These are phyloP conservation scores for Cantharis nigra DNA, from an alignment of 2,888 invertebrate species.

Conservation along the genomic window DNA sequence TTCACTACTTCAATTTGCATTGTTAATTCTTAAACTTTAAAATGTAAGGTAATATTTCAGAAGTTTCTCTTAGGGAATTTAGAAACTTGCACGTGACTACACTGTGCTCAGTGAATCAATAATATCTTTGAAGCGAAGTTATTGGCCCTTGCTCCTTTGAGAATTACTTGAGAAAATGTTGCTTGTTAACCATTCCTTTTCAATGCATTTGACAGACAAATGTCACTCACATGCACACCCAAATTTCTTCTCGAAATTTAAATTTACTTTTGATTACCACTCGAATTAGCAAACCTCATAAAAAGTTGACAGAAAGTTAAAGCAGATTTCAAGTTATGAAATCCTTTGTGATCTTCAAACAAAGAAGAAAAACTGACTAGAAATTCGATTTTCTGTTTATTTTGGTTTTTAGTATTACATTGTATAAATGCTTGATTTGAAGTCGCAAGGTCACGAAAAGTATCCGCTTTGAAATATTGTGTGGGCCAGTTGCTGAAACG, in stretches of 20 bases:
- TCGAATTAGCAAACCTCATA: neutral
- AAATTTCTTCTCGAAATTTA: neutral
- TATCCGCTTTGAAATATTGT: slow-evolving; percentile 43
- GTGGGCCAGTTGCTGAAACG: slow-evolving; percentile 43
- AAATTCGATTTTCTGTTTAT: neutral
- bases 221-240: slow-evolving; percentile 14
- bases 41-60: slow-evolving; percentile 25
- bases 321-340: neutral
- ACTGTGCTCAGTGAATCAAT: slow-evolving; percentile 28
- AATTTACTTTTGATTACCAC: neutral
- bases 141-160: slow-evolving; percentile 22
- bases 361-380: neutral
- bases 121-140: slow-evolving; percentile 28
- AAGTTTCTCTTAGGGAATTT: slow-evolving; percentile 29
- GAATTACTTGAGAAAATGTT: slow-evolving; percentile 26
- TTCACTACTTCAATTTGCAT: slow-evolving; percentile 20
- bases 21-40: slow-evolving; percentile 27
- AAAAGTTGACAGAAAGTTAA: neutral
- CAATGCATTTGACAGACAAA: slow-evolving; percentile 24
- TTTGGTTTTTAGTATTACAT: slow-evolving; percentile 8
- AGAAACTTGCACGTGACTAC: slow-evolving; percentile 29
- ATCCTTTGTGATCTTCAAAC: neutral
- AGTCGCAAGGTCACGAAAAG: slow-evolving; percentile 41
- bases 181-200: slow-evolving; percentile 26
- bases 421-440: slow-evolving; percentile 33